phyloP scores from a whole-genome alignment of 2,888 invertebrate genomes.

The Morpho helenor region DNA sequence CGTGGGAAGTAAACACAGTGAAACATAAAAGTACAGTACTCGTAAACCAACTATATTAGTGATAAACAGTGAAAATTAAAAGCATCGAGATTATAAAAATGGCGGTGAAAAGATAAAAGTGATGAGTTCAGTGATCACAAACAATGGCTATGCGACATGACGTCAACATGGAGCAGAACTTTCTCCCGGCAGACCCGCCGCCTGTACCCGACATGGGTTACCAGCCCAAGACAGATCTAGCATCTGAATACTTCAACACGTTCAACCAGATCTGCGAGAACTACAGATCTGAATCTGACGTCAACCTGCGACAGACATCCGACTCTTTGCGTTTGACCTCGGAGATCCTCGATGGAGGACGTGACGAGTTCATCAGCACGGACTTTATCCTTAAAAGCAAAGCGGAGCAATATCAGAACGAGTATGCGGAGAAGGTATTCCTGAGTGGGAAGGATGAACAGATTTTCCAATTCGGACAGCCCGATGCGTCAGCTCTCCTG shows the following conservation, averaged over 20 bases:
- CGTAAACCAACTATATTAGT: too few species aligned
- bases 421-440: constrained; percentile 66
- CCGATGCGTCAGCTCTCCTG: constrained; percentile 76
- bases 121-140: constrained; percentile 8
- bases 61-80: too few species aligned
- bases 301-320: constrained; percentile 60
- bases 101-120: constrained; percentile 15
- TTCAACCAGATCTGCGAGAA: constrained; percentile 71
- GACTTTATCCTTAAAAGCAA: constrained; percentile 29
- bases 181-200: constrained; percentile 79
- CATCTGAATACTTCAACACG: constrained; percentile 68
- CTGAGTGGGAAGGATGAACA: constrained; percentile 56
- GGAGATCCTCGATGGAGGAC: constrained; percentile 50
- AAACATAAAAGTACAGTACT: too few species aligned
- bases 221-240: constrained; percentile 59
- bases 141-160: constrained; percentile 65
- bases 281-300: constrained; percentile 56
- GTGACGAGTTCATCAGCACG: constrained; percentile 41
- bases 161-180: constrained; percentile 62
- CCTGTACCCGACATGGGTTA: constrained; percentile 64
- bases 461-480: constrained; percentile 80
- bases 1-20: constrained; percentile 8
- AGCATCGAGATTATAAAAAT: constrained; percentile 1
- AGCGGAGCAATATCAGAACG: constrained; percentile 24
- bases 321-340: constrained; percentile 60